A percentile compares a stretch with the other conserved stretches of the same genome.
These are phyloP conservation scores for western clawed frog (Xenopus tropicalis) DNA, from an alignment of 2,113 vertebrate species.

Conservation along the genomic window UCB_Xtro_10.0 CM004446.2:97330501-97331000, in stretches of 20 bases:
- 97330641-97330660: no score
- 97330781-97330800: neutral
- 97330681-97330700: no score
- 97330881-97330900: slow-evolving; percentile 4
- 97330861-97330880: slow-evolving; percentile 18
- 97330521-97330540: no score
- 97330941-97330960: slow-evolving; percentile 58
- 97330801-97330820: neutral
- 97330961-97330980: slow-evolving; percentile 28
- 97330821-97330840: neutral
- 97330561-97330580: no score
- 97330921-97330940: slow-evolving; percentile 67
- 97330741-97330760: neutral
- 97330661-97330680: no score
- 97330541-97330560: no score
- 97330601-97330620: no score
- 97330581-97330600: no score
- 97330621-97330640: no score
- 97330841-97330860: neutral
- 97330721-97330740: no score
- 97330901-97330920: slow-evolving; percentile 16
- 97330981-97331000: slow-evolving; percentile 55
- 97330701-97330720: no score
- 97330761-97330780: neutral
- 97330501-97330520: no score